Conservation (phyloP, 2,888 invertebrate species). For the Siphlonurus alternatus region DNA sequence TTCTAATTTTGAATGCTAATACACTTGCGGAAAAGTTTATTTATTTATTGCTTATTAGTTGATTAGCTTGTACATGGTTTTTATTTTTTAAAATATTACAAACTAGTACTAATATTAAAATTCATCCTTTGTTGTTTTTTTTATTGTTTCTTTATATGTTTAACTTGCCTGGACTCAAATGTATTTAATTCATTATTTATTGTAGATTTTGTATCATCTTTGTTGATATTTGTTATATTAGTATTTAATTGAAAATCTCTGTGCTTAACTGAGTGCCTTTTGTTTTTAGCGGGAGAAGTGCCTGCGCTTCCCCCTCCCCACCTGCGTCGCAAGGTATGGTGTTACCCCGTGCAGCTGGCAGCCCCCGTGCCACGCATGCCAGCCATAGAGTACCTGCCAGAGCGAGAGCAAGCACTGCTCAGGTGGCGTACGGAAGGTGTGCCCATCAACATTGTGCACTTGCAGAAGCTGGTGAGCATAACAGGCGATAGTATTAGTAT, state of each 20-base stretch:
- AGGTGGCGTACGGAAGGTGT: slow-evolving; percentile 78
- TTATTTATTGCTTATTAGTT: too few species aligned
- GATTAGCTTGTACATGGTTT: not conserved
- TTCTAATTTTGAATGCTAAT: too few species aligned
- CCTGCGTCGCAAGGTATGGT: slow-evolving; percentile 70
- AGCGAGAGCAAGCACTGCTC: slow-evolving; percentile 68
- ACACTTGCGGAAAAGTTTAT: too few species aligned
- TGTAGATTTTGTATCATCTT: slow-evolving; percentile 28
- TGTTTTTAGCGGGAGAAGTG: slow-evolving; percentile 17
- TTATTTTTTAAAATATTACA: not conserved
- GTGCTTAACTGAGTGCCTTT: slow-evolving; percentile 4
- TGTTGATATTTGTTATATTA: slow-evolving; percentile 28
- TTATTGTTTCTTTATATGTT: too few species aligned
- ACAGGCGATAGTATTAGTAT: not conserved
- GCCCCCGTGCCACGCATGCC: slow-evolving; percentile 74
- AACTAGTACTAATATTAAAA: not conserved
- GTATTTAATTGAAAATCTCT: not conserved
- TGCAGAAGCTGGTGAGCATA: slow-evolving; percentile 69
- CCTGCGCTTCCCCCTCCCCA: slow-evolving; percentile 40
- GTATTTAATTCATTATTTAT: too few species aligned
- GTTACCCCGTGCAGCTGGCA: slow-evolving; percentile 85
- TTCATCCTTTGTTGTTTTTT: slow-evolving; percentile 6
- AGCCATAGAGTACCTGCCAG: slow-evolving; percentile 68
- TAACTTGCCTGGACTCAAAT: too few species aligned
- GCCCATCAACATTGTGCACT: slow-evolving; percentile 66